Base-by-base conservation (phyloP, 2,113 vertebrate genomes). In the Stegostoma tigrinum region DNA sequence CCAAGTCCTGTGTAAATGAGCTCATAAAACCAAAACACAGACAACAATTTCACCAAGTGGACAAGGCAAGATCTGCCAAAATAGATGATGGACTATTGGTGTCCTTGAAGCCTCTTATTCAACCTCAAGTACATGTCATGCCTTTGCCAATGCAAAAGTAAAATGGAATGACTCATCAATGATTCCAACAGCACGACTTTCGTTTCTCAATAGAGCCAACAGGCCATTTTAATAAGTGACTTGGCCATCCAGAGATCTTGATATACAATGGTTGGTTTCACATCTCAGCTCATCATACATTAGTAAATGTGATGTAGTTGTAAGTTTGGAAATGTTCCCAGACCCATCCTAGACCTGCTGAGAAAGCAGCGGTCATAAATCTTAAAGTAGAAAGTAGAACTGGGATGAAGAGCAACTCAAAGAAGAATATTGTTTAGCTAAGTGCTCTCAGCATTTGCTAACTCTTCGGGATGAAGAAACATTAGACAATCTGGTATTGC, bases 391-490 rank as follows among this genome's bases (percentile, higher is more conserved):
- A 94, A 55, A 24, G 48, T 7, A 55, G 86, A 89, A 30, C 48
- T 89, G 61, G 67, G n/a, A 38, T 68, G 66, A 67, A 42, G 91
- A 38, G 21, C 91, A 34, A 68, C 91, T 94, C 91, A 68, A 66
- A 94, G 45, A 89, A 48, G 61, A 94, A 94, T 94, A 68, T 42
- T 38, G 34, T n/a, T 93, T 68, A 42, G 91, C 61, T 94, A 94
- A 94, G 34, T 68, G 17, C 91, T 94, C 64, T 21, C 21, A 42
- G 64, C 5, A 8, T 66, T 67, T 38, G 64, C 91, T 67, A 94
- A 94, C 61, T 42, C 64, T 94, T n/a, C 90, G 42, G 3, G 23
- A 94, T 27, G 61, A 67, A 66, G n/a, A 68, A 67, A 38, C 34
- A 67, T 94, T 23, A 42, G 90, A 23, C 19, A 67, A 94, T 10